Conservation (phyloP, 30 jellyfish, hydroid and myxozoan species). For the Pseudorhiza aurosa region DNA sequence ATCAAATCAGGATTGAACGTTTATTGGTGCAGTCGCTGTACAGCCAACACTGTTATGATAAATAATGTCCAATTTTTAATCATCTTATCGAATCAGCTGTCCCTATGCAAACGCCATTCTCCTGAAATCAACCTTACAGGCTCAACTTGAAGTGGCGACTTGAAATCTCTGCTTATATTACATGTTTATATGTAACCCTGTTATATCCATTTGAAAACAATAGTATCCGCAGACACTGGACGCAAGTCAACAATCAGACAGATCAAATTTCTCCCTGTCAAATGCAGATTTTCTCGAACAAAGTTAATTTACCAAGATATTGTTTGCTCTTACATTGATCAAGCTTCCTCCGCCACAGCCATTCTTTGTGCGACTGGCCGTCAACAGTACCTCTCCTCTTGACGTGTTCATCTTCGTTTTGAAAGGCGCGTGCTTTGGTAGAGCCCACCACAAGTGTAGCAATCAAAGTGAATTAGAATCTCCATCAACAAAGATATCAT, state of each 20-base stretch:
- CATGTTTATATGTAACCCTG: not conserved
- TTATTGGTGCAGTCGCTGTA: conserved; percentile 4
- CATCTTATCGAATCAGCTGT: conserved; percentile 2
- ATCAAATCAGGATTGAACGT: not conserved
- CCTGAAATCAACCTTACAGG: not conserved
- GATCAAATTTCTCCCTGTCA: conserved; percentile 9
- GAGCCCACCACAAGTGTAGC: too few relatives aligned
- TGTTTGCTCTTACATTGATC: too few relatives aligned
- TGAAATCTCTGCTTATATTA: not conserved
- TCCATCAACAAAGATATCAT: too few relatives aligned
- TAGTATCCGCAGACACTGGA: not conserved
- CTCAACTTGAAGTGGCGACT: not conserved
- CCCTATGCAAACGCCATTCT: not conserved
- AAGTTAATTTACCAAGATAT: too few relatives aligned
- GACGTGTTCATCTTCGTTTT: too few relatives aligned
- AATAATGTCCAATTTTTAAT: not conserved
- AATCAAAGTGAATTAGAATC: too few relatives aligned
- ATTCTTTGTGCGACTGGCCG: too few relatives aligned
- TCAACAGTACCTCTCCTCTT: too few relatives aligned
- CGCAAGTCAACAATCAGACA: not conserved
- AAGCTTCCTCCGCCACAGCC: too few relatives aligned
- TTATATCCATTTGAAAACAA: not conserved
- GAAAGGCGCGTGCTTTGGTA: too few relatives aligned
- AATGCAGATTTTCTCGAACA: too few relatives aligned
- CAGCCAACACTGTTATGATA: not conserved